phyloP scores from a whole-genome alignment of 2,888 invertebrate species.

The Mesorhabditis spiculigera region DNA sequence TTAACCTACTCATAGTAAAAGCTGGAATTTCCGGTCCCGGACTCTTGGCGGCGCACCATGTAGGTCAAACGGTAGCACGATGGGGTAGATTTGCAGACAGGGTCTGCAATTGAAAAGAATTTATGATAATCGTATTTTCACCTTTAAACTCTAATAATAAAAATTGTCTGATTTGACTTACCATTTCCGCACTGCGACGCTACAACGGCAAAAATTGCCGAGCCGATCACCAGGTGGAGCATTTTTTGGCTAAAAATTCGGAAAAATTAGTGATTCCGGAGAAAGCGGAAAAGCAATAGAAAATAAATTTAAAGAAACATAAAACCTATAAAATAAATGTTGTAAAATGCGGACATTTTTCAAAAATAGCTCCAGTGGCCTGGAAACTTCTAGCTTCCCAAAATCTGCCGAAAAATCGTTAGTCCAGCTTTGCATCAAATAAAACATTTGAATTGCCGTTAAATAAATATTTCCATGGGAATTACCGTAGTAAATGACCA shows the following conservation, averaged over 20 bases:
- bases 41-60: not conserved
- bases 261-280: not conserved
- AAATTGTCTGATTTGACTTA: not conserved
- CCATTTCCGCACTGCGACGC: not conserved
- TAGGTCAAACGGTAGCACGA: constrained; percentile 4
- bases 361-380: no score
- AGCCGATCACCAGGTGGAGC: not conserved
- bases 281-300: not conserved
- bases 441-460: no score
- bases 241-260: not conserved
- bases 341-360: no score
- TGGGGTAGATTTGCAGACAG: not conserved
- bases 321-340: no score
- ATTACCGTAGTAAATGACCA: no score
- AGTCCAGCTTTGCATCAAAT: no score
- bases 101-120: constrained; percentile 2
- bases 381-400: no score
- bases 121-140: not conserved
- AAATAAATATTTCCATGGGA: no score
- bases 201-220: not conserved
- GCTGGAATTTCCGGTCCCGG: not conserved
- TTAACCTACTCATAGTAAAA: constrained; percentile 1
- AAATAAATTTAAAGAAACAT: no score
- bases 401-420: no score
- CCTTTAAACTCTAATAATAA: not conserved